Conservation (phyloP, 1,140 invertebrate genomes). For the Drosophila fuyamai region DNA sequence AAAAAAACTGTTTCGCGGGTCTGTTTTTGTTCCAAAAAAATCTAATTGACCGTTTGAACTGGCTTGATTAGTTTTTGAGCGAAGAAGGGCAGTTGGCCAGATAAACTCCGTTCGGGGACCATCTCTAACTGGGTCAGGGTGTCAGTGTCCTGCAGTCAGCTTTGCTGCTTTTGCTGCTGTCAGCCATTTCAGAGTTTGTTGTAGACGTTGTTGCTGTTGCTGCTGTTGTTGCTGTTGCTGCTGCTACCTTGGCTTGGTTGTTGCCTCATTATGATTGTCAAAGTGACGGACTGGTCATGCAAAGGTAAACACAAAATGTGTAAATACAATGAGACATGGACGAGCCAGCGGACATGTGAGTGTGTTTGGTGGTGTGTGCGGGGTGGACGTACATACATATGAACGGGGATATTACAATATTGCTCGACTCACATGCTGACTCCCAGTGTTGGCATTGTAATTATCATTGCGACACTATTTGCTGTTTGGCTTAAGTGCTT, state of each 20-base stretch:
- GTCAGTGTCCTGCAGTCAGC: slow-evolving; percentile 67
- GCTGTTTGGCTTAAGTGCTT: slow-evolving; percentile 76
- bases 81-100: background rate
- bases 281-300: slow-evolving; percentile 81
- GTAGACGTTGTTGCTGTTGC: slow-evolving; percentile 7
- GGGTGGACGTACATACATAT: slow-evolving; percentile 1
- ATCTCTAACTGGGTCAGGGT: slow-evolving; percentile 61
- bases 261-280: slow-evolving; percentile 81
- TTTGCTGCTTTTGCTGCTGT: slow-evolving; percentile 69
- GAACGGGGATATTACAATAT: slow-evolving; percentile 33
- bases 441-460: slow-evolving; percentile 70
- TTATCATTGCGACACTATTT: slow-evolving; percentile 82
- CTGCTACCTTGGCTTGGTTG: slow-evolving; percentile 43
- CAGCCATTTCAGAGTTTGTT: slow-evolving; percentile 64
- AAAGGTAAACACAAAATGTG: slow-evolving; percentile 81
- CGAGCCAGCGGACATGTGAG: slow-evolving; percentile 16
- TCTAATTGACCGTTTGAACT: background rate
- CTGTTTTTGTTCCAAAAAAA: no score
- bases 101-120: slow-evolving; percentile 2
- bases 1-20: no score
- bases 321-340: slow-evolving; percentile 72
- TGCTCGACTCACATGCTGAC: slow-evolving; percentile 41
- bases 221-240: slow-evolving; percentile 14
- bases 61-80: background rate
- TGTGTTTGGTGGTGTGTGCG: slow-evolving; percentile 22